Evolutionary conservation across 2,888 invertebrate genomes (phyloP), one percentile per base, ranked within the genome.

Genomic region (Drosophila prostipennis): DNA sequence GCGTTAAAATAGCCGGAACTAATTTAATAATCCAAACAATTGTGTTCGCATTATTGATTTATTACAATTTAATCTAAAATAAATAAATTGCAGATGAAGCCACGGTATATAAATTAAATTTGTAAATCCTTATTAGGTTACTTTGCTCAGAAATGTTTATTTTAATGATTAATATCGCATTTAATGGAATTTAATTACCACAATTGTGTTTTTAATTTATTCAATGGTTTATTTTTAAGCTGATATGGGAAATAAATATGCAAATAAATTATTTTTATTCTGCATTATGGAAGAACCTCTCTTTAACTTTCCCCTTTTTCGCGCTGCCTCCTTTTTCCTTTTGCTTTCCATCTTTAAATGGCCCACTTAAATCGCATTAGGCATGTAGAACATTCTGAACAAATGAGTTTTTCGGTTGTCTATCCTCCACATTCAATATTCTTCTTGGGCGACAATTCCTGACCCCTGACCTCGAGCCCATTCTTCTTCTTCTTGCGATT

Each of bases 1-100:
- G 51, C 52, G 29, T 1, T 13, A 37, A 65, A 64, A 43, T 43
- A 51, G 65, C 43, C 36, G 64, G 29, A 65, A 65, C 23, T 64
- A 65, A 64, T 64, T 67, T 16, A 67, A 52, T 65, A 52, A 65
- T 64, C 37, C 32, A 65, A 45, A 37, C 37, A 29, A 51, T 64
- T 64, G 34, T 29, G 36, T 11, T 19, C 4, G 61, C 39, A 34
- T 26, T 57, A 60, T 45, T 60, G 58, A 60, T 57, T 36, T 56
- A 43, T 40, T 6, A n/a, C 42, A 29, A 32, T 37, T 32, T 32
- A 52, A 52, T 32, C 64, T 65, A 37, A 52, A 65, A 64, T 10
- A 65, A 65, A 64, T 37, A 37, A 32, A 43, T 29, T 19, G n/a
- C 36, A 32, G 19, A 11, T 29, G 11, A 36, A n/a, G 58, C 16